A percentile compares a stretch with the other conserved stretches of the same genome.
Evolutionary conservation across 37 sponge, comb jelly and placozoan species (phyloP).

Genomic region (Amphimedon queenslandica): DNA sequence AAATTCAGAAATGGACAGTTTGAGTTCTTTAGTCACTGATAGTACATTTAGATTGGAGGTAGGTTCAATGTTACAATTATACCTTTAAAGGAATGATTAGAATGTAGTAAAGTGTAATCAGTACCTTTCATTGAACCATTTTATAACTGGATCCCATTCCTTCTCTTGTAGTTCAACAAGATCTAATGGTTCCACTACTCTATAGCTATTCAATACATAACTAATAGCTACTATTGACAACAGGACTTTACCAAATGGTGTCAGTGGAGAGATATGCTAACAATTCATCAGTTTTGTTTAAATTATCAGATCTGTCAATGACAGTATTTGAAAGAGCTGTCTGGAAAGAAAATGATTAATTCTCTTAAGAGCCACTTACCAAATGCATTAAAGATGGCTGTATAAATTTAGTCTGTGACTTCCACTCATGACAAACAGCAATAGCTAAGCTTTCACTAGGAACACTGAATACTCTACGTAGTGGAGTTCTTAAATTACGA

Average conservation of each 20-base stretch:
- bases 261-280: constrained; percentile 48
- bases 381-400: constrained; percentile 75
- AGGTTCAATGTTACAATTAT: no score
- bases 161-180: constrained; percentile 46
- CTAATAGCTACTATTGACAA: no score
- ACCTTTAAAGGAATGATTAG: no score
- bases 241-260: constrained; percentile 56
- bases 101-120: no score
- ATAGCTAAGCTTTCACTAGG: constrained; percentile 68
- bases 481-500: constrained; percentile 61
- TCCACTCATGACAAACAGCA: constrained; percentile 80
- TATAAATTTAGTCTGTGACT: constrained; percentile 31
- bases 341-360: constrained; percentile 18
- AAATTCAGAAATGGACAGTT: no score
- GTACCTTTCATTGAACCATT: constrained; percentile 84
- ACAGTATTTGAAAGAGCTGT: constrained; percentile 77
- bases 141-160: constrained; percentile 74
- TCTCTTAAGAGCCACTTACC: constrained; percentile 25
- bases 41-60: no score
- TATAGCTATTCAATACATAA: constrained; percentile 48
- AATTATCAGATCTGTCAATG: constrained; percentile 37
- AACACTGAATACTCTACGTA: constrained; percentile 37
- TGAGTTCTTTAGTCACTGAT: no score
- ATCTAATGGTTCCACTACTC: constrained; percentile 47
- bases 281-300: background rate